phyloP scores from a whole-genome alignment of 2,888 invertebrate genomes.

The Lycocerus yunnanus region DNA sequence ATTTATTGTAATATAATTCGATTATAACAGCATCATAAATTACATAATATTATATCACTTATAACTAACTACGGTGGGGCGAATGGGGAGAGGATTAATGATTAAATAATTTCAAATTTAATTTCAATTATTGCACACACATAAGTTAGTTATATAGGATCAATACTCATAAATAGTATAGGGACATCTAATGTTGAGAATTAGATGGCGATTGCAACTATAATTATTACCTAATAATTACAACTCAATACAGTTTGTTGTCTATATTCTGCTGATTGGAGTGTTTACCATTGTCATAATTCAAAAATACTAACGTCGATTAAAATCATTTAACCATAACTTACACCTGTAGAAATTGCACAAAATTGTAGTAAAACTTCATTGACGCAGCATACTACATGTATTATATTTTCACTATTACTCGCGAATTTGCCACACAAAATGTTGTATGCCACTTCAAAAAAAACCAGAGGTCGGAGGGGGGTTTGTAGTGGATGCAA shows the following conservation, averaged over 20 bases:
- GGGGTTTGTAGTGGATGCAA: no score
- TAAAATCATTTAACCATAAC: no score
- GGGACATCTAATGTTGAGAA: not conserved
- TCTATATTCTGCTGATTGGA: no score
- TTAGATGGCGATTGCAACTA: not conserved
- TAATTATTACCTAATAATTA: not conserved
- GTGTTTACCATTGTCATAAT: no score
- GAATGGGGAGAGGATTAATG: not conserved
- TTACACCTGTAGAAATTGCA: no score
- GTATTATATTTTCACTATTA: not conserved
- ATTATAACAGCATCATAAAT: not conserved
- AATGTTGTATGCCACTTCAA: not conserved
- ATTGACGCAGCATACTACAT: no score
- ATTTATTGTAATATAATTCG: not conserved
- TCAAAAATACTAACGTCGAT: no score
- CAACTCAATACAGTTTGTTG: not conserved
- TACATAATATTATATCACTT: not conserved
- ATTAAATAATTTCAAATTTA: not conserved
- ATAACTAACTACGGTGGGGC: not conserved
- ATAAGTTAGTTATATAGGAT: not conserved
- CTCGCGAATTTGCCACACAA: not conserved
- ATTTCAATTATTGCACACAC: not conserved
- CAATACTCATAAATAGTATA: not conserved
- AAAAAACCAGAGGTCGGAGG: no score
- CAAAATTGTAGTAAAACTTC: no score